Evolutionary conservation across 1,140 invertebrate genomes (phyloP).

Genomic region (Ostrea denselamellosa): DNA sequence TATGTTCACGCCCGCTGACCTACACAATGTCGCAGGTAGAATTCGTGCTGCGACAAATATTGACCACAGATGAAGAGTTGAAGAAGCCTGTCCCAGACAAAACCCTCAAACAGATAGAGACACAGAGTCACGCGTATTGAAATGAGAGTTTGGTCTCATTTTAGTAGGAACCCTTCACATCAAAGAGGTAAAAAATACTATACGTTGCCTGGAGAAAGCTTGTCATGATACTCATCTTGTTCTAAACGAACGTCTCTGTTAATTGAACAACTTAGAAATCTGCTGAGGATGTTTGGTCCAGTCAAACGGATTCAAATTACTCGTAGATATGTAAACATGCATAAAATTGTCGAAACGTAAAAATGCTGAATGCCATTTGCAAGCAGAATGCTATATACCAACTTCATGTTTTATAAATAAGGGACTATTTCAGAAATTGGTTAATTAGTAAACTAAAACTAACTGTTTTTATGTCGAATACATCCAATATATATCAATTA

Average conservation of each 20-base stretch:
- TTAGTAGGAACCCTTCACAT: slow-evolving; percentile 15
- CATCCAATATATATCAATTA: no score
- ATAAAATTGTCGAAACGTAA: not conserved
- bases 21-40: not conserved
- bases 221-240: not conserved
- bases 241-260: not conserved
- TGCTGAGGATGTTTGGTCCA: not conserved
- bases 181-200: slow-evolving; percentile 2
- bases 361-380: not conserved
- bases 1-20: not conserved
- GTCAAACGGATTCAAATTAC: not conserved
- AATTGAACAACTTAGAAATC: not conserved
- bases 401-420: not conserved
- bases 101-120: not conserved
- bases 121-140: not conserved
- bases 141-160: not conserved
- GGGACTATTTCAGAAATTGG: not conserved
- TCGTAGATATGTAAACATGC: not conserved
- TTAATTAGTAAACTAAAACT: no score
- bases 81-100: not conserved
- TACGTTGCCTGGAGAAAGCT: not conserved
- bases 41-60: slow-evolving; percentile 29
- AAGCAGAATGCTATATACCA: not conserved
- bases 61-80: slow-evolving; percentile 17
- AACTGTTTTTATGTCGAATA: no score